Percentiles rank a stretch among this genome's conserved stretches.
Conservation (phyloP, 2,888 invertebrate species). For the Sminthurides aquaticus region DNA sequence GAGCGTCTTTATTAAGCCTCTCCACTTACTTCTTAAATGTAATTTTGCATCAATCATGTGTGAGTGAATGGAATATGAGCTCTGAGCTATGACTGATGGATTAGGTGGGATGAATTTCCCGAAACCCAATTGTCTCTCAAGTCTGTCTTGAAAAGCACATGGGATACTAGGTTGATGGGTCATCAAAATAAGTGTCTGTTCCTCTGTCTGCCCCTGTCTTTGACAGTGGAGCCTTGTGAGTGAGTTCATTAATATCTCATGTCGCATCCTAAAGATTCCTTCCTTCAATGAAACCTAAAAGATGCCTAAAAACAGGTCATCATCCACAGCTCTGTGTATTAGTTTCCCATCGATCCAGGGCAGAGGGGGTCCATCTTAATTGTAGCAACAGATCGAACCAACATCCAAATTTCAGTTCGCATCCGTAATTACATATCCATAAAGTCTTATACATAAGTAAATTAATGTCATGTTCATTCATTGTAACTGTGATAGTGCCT, state of each 20-base stretch:
- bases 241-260: background rate
- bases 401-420: background rate
- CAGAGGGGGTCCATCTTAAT: too few species aligned
- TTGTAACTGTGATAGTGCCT: too few species aligned
- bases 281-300: too few species aligned
- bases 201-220: background rate
- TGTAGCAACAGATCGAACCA: background rate
- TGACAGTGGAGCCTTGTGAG: background rate
- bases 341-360: background rate
- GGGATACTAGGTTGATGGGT: too few species aligned
- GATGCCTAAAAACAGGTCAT: background rate
- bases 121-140: background rate
- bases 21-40: background rate
- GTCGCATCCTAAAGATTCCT: too few species aligned
- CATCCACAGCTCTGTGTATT: background rate
- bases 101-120: background rate
- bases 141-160: too few species aligned
- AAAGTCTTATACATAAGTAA: background rate
- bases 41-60: background rate
- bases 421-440: background rate
- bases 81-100: background rate
- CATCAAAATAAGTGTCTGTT: too few species aligned
- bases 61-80: background rate
- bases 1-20: constrained; percentile 43
- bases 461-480: background rate